Base-by-base conservation (phyloP, 1,140 invertebrate genomes). In the Caerostris extrusa region DNA sequence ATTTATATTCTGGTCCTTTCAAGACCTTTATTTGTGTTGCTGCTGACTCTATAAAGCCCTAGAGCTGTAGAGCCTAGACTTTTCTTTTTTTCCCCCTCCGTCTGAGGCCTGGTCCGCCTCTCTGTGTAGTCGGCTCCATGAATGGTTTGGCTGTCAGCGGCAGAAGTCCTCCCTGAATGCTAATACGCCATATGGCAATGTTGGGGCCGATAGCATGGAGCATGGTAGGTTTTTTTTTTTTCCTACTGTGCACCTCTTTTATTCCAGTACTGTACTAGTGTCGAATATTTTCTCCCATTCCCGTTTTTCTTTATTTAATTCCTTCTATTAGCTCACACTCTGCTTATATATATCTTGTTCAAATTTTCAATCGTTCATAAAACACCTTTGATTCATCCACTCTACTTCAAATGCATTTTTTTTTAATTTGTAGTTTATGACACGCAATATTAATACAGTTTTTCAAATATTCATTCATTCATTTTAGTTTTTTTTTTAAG, bases 181-280 rank as follows among this genome's bases (percentile, higher is more conserved):
- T 93, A 93, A 93, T 93, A 71, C 61, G 61, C 58, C 83, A 64
- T 86, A 58, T 93, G 61, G 91, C 77, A 3, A 61, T 86, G 91
- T 93, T 86, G 14, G 83, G 57, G 56, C 14, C 58, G 17, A 12
- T n/a, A n/a, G 34, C 34, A 34, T 34, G 34, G 34, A 34, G 34
- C 5, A 50, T 87, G 7, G 14, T 19, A 34, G 53, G 7, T 7
- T 69, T 7, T 90, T 90, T 34, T 56, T 71, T 56, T 57, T 57
- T 14, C 56, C 7, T 4, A 61, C 14, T 19, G 77, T 90, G 57
- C 56, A 17, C 19, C 19, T 60, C 69, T n/a, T 81, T 77, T 71
- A 50, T 56, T 10, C 64, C 50, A 50, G 50, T 50, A 14, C 34
- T 61, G 5, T 56, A n/a, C 64, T 17, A 50, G 50, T 50, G 34